Base-by-base conservation (phyloP, 2,888 invertebrate species). In the Coelinius sp. region DNA sequence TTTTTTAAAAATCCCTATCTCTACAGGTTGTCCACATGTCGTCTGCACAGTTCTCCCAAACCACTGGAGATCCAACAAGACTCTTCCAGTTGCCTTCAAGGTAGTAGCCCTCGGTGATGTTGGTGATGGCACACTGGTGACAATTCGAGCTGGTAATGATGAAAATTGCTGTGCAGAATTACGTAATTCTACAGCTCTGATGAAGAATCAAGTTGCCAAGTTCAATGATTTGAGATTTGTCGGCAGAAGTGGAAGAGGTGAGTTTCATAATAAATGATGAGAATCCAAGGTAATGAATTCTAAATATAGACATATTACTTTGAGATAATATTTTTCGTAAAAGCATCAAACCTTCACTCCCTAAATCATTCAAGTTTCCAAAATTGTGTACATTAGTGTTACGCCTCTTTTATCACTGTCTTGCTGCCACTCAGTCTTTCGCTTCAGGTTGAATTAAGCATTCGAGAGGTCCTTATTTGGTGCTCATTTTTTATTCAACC, bases 41-140 rank as follows among this genome's bases (percentile, higher is more conserved):
- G 92, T 92, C 17, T 95, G 95, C 87, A 97, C 98, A 75, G 94
- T 95, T 35, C 89, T 99, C 79, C 98, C 99, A 63, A 93, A 93
- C 0, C 99, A 99, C 88, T 99, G 98, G 98, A 91, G 99, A 76
- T 97, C 94, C 35, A 99, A 99, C 90, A 99, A 99, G 89, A 97
- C 98, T 10, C 90, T 99, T 68, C 98, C 98, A 75, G 93, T 96
- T 76, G 97, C 97, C 67, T 99, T 99, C 90, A 97, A 97, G 89
- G 97, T 97, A 82, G 93, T 97, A 68, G 95, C 97, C 0, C 90
- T 98, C 66, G 97, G 97, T 10, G 97, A 97, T 82, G 94, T 98
- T 62, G 93, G 94, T 79, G 98, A 98, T 88, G 98, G 98, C 41
- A 98, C 98, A 17, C 91, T 96, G 88, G 97, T 98, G 78, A 95